A percentile compares a stretch with the other conserved stretches of the same genome.
These are phyloP conservation scores for Tautogolabrus adspersus DNA, from an alignment of 2,113 vertebrate species.

Conservation along the genomic window DNA sequence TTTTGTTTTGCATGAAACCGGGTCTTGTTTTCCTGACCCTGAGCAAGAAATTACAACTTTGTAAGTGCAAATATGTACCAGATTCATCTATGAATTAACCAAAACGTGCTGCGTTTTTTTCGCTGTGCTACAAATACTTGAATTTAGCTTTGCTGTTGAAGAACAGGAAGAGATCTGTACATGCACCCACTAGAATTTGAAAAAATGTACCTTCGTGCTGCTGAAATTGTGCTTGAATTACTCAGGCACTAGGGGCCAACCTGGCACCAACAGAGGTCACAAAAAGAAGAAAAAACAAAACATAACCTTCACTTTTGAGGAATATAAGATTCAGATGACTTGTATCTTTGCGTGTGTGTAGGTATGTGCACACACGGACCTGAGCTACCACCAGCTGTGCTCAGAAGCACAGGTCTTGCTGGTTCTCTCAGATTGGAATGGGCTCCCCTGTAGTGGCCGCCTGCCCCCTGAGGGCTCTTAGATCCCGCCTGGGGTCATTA, in stretches of 20 bases:
- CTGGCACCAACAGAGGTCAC: slow-evolving; percentile 45
- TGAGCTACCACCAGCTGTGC: slow-evolving; percentile 69
- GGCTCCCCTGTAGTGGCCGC: slow-evolving; percentile 57
- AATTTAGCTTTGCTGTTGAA: neutral
- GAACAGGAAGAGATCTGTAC: slow-evolving; percentile 10
- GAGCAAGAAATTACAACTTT: neutral
- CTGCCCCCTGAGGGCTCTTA: slow-evolving; percentile 63
- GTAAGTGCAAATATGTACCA: slow-evolving; percentile 29
- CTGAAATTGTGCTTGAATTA: slow-evolving; percentile 46
- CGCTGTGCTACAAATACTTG: neutral
- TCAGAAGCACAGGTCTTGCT: slow-evolving; percentile 72
- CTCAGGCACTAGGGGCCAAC: slow-evolving; percentile 36
- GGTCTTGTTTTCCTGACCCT: slow-evolving; percentile 42
- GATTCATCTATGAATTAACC: neutral
- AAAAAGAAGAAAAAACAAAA: slow-evolving; percentile 56
- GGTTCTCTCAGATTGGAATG: slow-evolving; percentile 68
- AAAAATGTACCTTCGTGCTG: slow-evolving; percentile 34
- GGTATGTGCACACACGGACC: slow-evolving; percentile 28
- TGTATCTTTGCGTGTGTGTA: slow-evolving; percentile 17
- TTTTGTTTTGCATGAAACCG: slow-evolving; percentile 1
- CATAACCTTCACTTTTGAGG: slow-evolving; percentile 54
- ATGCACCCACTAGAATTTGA: slow-evolving; percentile 23
- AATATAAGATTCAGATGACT: slow-evolving; percentile 50
- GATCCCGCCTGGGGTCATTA: slow-evolving; percentile 66
- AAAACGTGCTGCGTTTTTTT: slow-evolving; percentile 9